Evolutionary conservation across 2,797 vertebrate genomes (phyloP).

Genomic region (Girardinus metallicus): DNA sequence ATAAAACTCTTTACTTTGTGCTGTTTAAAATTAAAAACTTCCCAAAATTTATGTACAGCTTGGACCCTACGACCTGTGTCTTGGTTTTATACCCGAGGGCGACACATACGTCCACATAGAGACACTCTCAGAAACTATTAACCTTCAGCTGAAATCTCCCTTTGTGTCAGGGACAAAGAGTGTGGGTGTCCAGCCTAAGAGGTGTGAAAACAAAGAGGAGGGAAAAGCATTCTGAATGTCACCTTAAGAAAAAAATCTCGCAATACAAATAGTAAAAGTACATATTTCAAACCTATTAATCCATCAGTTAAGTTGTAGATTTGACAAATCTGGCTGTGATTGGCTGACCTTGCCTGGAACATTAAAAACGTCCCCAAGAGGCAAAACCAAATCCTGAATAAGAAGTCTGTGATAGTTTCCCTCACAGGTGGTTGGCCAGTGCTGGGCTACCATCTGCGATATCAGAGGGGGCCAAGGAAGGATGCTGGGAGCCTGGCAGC

Average conservation of each 20-base stretch:
- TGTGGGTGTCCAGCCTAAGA: conserved; percentile 2
- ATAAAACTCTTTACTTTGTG: conserved; percentile 2
- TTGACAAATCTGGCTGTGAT: conserved; percentile 20
- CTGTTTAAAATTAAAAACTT: not conserved
- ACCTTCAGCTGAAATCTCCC: conserved; percentile 48
- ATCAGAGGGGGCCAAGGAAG: conserved; percentile 61
- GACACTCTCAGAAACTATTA: conserved; percentile 27
- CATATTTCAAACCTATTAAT: not conserved
- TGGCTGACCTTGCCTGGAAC: conserved; percentile 62
- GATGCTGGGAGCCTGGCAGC: conserved; percentile 65
- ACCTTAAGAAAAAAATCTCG: conserved; percentile 41
- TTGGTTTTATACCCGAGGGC: conserved; percentile 33
- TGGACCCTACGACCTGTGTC: conserved; percentile 5
- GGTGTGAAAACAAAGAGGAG: conserved; percentile 25
- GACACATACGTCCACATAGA: conserved; percentile 4
- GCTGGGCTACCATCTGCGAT: conserved; percentile 62
- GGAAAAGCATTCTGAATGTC: conserved; percentile 41
- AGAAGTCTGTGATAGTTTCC: conserved; percentile 49
- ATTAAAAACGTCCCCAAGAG: conserved; percentile 49
- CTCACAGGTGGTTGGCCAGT: conserved; percentile 67
- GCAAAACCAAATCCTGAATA: conserved; percentile 46
- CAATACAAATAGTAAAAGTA: not conserved
- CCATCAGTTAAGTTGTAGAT: not conserved
- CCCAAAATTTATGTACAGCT: not conserved
- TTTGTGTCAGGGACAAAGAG: conserved; percentile 33